phyloP scores from a whole-genome alignment of 2,888 invertebrate genomes.

The Cyclophora punctaria region DNA sequence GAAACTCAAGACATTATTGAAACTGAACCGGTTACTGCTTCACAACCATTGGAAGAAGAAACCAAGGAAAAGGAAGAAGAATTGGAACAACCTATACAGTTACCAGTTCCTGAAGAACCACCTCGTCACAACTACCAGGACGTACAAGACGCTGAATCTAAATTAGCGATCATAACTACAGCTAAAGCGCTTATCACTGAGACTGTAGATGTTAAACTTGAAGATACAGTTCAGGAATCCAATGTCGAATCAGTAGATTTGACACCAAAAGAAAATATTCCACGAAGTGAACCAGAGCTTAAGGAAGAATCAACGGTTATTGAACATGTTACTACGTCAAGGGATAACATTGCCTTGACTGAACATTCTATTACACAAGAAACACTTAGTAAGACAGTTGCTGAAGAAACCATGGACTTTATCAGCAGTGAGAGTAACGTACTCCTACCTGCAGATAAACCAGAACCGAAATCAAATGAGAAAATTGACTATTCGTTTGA shows the following conservation, averaged over 20 bases:
- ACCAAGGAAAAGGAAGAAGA: too few relatives aligned
- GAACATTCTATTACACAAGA: constrained; percentile 4
- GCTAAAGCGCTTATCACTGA: not conserved
- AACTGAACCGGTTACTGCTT: not conserved
- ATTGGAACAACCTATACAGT: too few relatives aligned
- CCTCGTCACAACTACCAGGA: constrained; percentile 34
- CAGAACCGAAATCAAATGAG: not conserved
- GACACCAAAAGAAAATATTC: too few relatives aligned
- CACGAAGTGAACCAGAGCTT: too few relatives aligned
- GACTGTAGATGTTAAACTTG: too few relatives aligned
- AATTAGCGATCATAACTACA: constrained; percentile 13
- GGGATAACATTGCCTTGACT: constrained; percentile 1
- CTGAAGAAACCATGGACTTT: constrained; percentile 15
- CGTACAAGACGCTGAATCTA: constrained; percentile 37
- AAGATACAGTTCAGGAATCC: too few relatives aligned
- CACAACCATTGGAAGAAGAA: too few relatives aligned
- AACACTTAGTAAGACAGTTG: constrained; percentile 3
- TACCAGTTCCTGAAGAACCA: constrained; percentile 16
- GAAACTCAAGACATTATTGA: not conserved
- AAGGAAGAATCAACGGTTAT: not conserved
- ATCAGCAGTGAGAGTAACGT: constrained; percentile 15
- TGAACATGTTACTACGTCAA: constrained; percentile 1
- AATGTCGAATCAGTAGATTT: too few relatives aligned
- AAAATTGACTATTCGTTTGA: constrained; percentile 34
- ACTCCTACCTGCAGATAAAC: constrained; percentile 1